These are phyloP conservation scores for Dromococcyx pavoninus DNA, from an alignment of 2,797 vertebrate species.

Conservation along the genomic window DNA sequence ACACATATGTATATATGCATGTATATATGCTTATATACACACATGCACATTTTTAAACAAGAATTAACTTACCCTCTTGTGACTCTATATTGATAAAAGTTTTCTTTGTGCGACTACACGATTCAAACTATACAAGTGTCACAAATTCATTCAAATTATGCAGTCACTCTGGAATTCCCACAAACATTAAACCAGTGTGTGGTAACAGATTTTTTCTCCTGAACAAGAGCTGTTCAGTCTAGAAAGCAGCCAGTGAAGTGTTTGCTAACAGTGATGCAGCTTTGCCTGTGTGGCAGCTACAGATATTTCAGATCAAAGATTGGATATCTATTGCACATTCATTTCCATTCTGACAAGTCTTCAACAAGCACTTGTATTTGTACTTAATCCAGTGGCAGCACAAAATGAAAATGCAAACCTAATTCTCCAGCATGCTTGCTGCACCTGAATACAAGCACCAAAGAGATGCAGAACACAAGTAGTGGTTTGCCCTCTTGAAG, in stretches of 20 bases:
- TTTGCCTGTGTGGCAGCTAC: neutral
- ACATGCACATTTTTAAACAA: neutral
- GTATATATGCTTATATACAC: fast-evolving
- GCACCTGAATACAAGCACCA: neutral
- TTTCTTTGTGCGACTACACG: neutral
- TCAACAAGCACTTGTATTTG: neutral
- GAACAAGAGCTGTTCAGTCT: conserved; percentile 13
- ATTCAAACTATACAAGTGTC: neutral
- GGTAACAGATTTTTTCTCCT: neutral
- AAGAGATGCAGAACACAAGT: neutral
- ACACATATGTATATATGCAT: fast-evolving
- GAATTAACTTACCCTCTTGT: neutral
- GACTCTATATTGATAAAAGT: neutral
- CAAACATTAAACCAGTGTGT: neutral
- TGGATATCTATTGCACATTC: neutral
- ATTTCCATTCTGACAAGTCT: neutral
- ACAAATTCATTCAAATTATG: neutral
- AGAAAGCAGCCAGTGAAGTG: neutral
- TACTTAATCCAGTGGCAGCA: neutral
- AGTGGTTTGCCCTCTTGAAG: neutral
- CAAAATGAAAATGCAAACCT: neutral
- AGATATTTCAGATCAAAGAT: neutral
- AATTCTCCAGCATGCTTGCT: neutral
- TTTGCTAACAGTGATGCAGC: neutral
- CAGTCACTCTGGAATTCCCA: neutral